Evolutionary conservation across 2,888 invertebrate genomes (phyloP), one percentile per base, ranked within the genome.

Genomic region (Ditula angustiorana): DNA sequence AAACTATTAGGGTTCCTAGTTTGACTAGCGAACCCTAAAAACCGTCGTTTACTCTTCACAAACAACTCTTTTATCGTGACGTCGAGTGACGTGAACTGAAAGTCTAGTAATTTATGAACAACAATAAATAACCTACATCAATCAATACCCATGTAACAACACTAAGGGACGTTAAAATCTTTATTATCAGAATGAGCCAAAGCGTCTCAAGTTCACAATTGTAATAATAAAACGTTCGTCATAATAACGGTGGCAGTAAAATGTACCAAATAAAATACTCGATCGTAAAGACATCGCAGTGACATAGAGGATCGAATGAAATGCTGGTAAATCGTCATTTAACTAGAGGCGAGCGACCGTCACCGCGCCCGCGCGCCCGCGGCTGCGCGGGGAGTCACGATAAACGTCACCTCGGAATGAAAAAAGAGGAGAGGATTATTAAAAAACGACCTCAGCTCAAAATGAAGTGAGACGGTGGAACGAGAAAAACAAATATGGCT

Each of bases 321-420:
- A 83, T 85, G 85, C 85, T 83, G 89, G 88, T 89, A 88, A 89
- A 88, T 87, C 85, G 86, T 86, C 85, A 82, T 87, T 85, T 88
- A 86, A 86, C 85, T 85, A 87, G 85, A 77, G 74, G 81, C 80
- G 79, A 74, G 73, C 80, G 77, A 82, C 79, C 77, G 80, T 76
- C 78, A 69, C 73, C 76, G 61, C 60, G 35, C 66, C 77, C 83
- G 13, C 35, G 35, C 35, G 35, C 35, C 35, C n/a, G n/a, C n/a
- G 80, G 79, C 87, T 87, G 84, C 88, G 86, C 85, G 83, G 87
- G 90, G 88, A 87, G 86, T 78, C 80, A 82, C 88, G 87, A 90
- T 91, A 90, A 88, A 91, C 86, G 90, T 91, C 91, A 88, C 86
- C 80, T 85, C 78, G 90, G 90, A 90, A 91, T 91, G 88, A 86